A percentile compares a stretch with the other conserved stretches of the same genome.
Conservation (phyloP, 2,888 invertebrate species). For the Caenorhabditis sp. region DNA sequence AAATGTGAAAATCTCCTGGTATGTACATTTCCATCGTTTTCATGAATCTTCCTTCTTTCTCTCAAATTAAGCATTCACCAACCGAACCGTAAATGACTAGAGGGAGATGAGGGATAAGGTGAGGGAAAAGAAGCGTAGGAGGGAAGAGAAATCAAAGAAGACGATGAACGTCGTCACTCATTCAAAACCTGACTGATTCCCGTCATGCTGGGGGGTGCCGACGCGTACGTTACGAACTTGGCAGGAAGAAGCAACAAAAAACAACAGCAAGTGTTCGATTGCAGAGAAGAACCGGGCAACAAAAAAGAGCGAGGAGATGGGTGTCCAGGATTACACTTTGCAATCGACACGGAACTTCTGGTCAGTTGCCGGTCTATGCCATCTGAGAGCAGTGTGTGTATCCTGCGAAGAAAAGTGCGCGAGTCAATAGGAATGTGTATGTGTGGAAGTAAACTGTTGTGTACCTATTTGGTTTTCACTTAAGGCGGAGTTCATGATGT, state of each 20-base stretch:
- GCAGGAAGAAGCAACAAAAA: constrained; percentile 40
- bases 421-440: constrained; percentile 17
- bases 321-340: constrained; percentile 57
- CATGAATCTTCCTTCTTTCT: constrained; percentile 37
- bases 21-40: constrained; percentile 53
- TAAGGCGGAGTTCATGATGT: neutral
- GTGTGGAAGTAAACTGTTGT: constrained; percentile 17
- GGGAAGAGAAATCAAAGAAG: constrained; percentile 5
- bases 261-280: constrained; percentile 23
- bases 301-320: constrained; percentile 11
- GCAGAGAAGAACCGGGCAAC: neutral
- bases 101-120: constrained; percentile 10
- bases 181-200: constrained; percentile 57
- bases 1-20: constrained; percentile 43
- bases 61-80: constrained; percentile 53
- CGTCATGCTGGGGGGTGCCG: constrained; percentile 22
- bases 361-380: constrained; percentile 55
- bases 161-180: constrained; percentile 53
- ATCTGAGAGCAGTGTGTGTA: constrained; percentile 34
- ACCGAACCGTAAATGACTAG: constrained; percentile 61
- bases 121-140: constrained; percentile 9
- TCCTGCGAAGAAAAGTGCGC: constrained; percentile 51
- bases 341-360: constrained; percentile 48
- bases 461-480: constrained; percentile 28
- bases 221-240: constrained; percentile 46